A percentile compares a stretch with the other conserved stretches of the same genome.
phyloP scores from a whole-genome alignment of 2,113 vertebrate species.

The Orycteropus afer region DNA sequence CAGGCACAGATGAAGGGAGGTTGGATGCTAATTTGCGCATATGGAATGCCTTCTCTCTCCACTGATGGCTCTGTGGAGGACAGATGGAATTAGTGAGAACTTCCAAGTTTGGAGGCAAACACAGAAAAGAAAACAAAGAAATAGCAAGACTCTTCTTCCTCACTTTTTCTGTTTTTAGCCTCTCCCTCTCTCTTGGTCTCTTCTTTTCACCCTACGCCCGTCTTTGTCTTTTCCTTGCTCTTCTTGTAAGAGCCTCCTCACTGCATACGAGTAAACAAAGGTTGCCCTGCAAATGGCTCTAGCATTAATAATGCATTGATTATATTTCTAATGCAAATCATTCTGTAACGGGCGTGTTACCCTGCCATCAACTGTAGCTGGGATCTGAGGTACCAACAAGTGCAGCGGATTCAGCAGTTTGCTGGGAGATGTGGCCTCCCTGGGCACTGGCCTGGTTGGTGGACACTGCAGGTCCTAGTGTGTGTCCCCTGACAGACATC shows the following conservation, averaged over 20 bases:
- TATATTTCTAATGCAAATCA: conserved; percentile 76
- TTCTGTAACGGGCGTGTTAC: conserved; percentile 7
- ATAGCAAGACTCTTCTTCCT: conserved; percentile 37
- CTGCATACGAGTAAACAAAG: conserved; percentile 75
- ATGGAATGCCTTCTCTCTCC: conserved; percentile 97
- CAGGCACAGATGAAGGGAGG: conserved; percentile 91
- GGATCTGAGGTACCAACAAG: conserved; percentile 41
- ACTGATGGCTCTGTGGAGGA: conserved; percentile 96
- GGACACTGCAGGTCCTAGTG: neutral
- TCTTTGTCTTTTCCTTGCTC: neutral
- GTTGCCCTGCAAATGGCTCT: conserved; percentile 53
- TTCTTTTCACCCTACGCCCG: neutral
- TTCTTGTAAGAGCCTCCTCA: conserved; percentile 70
- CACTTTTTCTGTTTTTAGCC: neutral
- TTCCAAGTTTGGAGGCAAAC: conserved; percentile 98
- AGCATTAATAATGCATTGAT: conserved; percentile 78
- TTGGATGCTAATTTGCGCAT: conserved; percentile 97
- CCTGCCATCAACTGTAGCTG: neutral
- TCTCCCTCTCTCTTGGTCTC: neutral
- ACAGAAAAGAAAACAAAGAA: conserved; percentile 87
- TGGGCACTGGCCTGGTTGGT: neutral
- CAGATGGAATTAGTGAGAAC: conserved; percentile 98
- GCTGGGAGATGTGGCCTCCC: conserved; percentile 55
- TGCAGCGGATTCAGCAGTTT: conserved; percentile 55
- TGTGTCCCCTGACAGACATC: neutral